Conservation (phyloP, 53 echinoderm and acorn worm genomes). For the Luidia sarsii region DNA sequence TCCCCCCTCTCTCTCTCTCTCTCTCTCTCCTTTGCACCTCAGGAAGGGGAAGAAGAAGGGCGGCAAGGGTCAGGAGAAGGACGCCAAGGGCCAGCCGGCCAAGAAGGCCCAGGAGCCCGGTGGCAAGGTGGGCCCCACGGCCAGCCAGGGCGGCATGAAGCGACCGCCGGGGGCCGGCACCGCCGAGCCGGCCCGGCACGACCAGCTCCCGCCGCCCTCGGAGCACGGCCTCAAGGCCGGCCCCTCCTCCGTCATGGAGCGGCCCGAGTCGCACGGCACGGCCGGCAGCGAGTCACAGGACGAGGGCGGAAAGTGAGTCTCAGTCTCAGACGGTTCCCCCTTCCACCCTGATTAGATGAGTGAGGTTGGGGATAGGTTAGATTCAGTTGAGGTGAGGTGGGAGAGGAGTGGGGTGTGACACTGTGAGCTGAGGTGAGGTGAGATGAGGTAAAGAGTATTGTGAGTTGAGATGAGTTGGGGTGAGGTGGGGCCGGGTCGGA, state of each 20-base stretch:
- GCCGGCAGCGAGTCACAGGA: constrained; percentile 91
- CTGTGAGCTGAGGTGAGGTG: too few species aligned
- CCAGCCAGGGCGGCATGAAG: constrained; percentile 81
- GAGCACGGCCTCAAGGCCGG: constrained; percentile 90
- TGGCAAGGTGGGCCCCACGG: constrained; percentile 60
- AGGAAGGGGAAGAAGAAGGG: constrained; percentile 94
- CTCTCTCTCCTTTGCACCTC: too few species aligned
- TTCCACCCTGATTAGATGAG: too few species aligned
- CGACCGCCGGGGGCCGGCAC: constrained; percentile 58
- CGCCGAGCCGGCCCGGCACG: constrained; percentile 75
- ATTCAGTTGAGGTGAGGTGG: too few species aligned
- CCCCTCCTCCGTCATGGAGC: constrained; percentile 73
- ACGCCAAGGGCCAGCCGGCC: constrained; percentile 77
- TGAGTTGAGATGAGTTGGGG: too few species aligned
- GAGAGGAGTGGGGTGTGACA: too few species aligned
- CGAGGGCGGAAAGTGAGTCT: constrained; percentile 92
- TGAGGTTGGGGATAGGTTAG: too few species aligned
- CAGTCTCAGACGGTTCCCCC: too few species aligned
- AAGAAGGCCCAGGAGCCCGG: constrained; percentile 88
- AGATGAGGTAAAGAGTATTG: too few species aligned
- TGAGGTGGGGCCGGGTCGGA: too few species aligned
- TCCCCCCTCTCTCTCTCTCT: too few species aligned
- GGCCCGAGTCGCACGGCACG: constrained; percentile 98
- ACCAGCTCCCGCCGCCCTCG: constrained; percentile 65
- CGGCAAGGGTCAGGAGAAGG: constrained; percentile 82